Percentiles rank a stretch among this genome's conserved stretches.
phyloP scores from a whole-genome alignment of 2,113 vertebrate genomes.

The Tor tambroides region DNA sequence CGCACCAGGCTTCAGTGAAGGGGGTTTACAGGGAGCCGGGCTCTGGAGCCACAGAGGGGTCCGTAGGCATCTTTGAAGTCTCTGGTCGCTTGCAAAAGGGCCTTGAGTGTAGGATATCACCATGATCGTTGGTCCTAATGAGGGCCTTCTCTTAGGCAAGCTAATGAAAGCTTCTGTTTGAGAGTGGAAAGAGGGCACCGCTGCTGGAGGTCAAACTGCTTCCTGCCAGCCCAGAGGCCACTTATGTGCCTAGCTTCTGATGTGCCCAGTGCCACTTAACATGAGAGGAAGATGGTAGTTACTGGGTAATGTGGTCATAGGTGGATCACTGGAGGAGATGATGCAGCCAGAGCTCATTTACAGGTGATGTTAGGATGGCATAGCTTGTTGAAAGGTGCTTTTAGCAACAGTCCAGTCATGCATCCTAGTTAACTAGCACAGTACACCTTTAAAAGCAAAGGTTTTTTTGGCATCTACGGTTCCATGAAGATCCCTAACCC shows the following conservation, averaged over 20 bases:
- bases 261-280: slow-evolving; percentile 21
- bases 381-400: not conserved
- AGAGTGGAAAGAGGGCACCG: slow-evolving; percentile 13
- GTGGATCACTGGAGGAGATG: not conserved
- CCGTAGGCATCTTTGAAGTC: slow-evolving; percentile 61
- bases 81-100: slow-evolving; percentile 43
- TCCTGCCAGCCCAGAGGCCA: slow-evolving; percentile 49
- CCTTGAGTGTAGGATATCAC: slow-evolving; percentile 36
- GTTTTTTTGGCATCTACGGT: no score
- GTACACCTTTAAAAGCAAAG: not conserved
- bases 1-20: slow-evolving; percentile 55
- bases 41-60: slow-evolving; percentile 52
- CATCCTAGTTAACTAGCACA: not conserved
- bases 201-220: slow-evolving; percentile 33
- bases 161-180: slow-evolving; percentile 53
- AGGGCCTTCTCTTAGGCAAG: slow-evolving; percentile 36
- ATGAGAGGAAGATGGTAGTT: slow-evolving; percentile 3
- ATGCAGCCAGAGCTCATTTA: not conserved
- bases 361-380: not conserved
- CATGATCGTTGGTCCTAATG: slow-evolving; percentile 54
- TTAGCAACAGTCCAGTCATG: not conserved
- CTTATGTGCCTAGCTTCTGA: slow-evolving; percentile 11
- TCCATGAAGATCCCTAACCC: no score
- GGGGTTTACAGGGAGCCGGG: slow-evolving; percentile 51
- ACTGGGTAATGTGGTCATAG: slow-evolving; percentile 19